A percentile compares a stretch with the other conserved stretches of the same genome.
phyloP scores from a whole-genome alignment of 2,888 invertebrate species.

The Antitype chi region DNA sequence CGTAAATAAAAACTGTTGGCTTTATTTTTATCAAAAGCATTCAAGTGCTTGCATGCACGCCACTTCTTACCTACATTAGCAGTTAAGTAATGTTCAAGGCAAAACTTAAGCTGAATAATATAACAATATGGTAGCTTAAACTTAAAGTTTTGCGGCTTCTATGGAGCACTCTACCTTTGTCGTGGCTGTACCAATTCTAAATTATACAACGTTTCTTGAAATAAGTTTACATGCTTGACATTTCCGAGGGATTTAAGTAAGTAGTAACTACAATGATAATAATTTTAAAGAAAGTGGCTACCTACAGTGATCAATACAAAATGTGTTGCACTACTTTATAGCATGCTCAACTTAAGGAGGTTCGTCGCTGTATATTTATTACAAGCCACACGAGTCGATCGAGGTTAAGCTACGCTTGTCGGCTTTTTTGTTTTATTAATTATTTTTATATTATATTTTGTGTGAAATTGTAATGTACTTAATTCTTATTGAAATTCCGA shows the following conservation, averaged over 20 bases:
- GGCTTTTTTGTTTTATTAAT: no score
- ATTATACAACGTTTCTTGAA: conserved; percentile 7
- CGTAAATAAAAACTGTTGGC: not conserved
- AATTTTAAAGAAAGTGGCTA: not conserved
- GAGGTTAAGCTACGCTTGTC: no score
- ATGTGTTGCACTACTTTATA: not conserved
- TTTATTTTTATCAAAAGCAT: conserved; percentile 11
- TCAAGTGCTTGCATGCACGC: not conserved
- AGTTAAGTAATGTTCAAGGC: conserved; percentile 4
- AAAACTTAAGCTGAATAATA: not conserved
- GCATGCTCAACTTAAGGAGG: not conserved
- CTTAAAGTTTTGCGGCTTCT: conserved; percentile 16
- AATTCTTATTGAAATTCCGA: no score
- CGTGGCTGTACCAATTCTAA: conserved; percentile 18
- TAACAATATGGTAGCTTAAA: conserved; percentile 4
- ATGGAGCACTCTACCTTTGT: conserved; percentile 9
- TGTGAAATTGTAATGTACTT: no score
- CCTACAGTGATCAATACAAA: not conserved
- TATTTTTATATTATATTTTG: no score
- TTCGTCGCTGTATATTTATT: not conserved
- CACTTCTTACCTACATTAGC: not conserved
- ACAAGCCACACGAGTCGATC: no score
- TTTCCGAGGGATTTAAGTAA: not conserved
- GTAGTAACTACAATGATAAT: not conserved
- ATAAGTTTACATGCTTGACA: conserved; percentile 2